A percentile compares a stretch with the other conserved stretches of the same genome.
These are phyloP conservation scores for Bergia puertoricense DNA, from an alignment of 92 coral and sea anemone genomes.

Conservation along the genomic window DNA sequence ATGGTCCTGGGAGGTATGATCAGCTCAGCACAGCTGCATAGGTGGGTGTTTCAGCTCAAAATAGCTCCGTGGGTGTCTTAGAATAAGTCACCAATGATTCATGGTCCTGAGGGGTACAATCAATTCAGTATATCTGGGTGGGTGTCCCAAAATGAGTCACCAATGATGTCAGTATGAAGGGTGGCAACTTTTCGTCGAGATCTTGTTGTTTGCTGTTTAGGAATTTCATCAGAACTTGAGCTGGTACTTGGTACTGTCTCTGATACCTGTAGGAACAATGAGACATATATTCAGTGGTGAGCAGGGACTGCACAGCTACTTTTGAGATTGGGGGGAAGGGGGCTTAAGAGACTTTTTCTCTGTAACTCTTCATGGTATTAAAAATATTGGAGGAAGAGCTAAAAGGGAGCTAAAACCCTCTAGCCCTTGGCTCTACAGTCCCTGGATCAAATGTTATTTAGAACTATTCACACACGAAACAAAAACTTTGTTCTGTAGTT, in stretches of 20 bases:
- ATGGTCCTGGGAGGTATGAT: background rate
- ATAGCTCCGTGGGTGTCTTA: too few relatives aligned
- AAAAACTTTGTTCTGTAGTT: too few relatives aligned
- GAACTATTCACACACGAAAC: too few relatives aligned
- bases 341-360: too few relatives aligned
- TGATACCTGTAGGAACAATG: constrained; percentile 26
- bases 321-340: too few relatives aligned
- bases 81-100: too few relatives aligned
- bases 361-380: too few relatives aligned
- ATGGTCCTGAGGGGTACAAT: background rate
- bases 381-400: too few relatives aligned
- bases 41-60: constrained; percentile 46
- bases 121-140: constrained; percentile 67
- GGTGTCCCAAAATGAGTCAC: constrained; percentile 80
- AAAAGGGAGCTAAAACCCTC: too few relatives aligned
- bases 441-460: too few relatives aligned
- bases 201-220: constrained; percentile 38
- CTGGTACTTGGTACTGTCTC: constrained; percentile 15
- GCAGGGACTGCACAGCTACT: too few relatives aligned
- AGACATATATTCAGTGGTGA: background rate
- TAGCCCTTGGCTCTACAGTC: too few relatives aligned
- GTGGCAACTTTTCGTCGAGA: constrained; percentile 60
- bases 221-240: background rate
- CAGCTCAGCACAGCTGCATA: constrained; percentile 21
- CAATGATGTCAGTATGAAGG: constrained; percentile 80